Evolutionary conservation across 2,888 invertebrate genomes (phyloP), one percentile per base, ranked within the genome.

Genomic region (Aporophyla nigra): DNA sequence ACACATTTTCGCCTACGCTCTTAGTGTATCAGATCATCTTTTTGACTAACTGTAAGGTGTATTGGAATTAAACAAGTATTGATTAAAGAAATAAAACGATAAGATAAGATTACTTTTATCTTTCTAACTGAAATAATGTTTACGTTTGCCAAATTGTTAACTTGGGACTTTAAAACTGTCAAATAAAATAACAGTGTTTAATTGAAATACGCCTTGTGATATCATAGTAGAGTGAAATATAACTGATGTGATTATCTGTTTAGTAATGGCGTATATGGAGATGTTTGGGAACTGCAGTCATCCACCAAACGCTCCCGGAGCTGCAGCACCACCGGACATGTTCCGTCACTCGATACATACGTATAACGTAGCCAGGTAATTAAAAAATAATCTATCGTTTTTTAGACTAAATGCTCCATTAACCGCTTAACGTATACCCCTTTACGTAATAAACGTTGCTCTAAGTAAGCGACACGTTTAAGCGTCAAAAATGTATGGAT

Each of bases 181-280:
- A 71, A 74, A n/a, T 59, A 24, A 71, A 59, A 75, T 61, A 56
- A 76, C 40, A 73, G 49, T 78, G 86, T 79, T 83, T 76, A 84
- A 79, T 88, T 87, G 40, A 59, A 81, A 33, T 84, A 81, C 80
- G 62, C 84, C 76, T 79, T 68, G 70, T 80, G 33, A 40, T 51
- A 49, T 49, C 12, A 51, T 54, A 14, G 10, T 71, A 21, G 16
- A 66, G 10, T 65, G 46, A 5, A 51, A 14, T 61, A 43, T 63
- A 82, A 69, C 51, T 63, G 16, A 49, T 21, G 62, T 69, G 27
- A 27, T 58, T 79, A 82, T 88, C 63, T 93, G 86, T 97, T 87
- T 97, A 99, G 99, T 99, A 91, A 98, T 99, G 98, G 99, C 99
- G 84, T 99, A 99, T 95, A 99, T 99, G 99, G 99, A 99, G 97